phyloP scores from a whole-genome alignment of 2,888 invertebrate genomes.

The Nycteola revayana region DNA sequence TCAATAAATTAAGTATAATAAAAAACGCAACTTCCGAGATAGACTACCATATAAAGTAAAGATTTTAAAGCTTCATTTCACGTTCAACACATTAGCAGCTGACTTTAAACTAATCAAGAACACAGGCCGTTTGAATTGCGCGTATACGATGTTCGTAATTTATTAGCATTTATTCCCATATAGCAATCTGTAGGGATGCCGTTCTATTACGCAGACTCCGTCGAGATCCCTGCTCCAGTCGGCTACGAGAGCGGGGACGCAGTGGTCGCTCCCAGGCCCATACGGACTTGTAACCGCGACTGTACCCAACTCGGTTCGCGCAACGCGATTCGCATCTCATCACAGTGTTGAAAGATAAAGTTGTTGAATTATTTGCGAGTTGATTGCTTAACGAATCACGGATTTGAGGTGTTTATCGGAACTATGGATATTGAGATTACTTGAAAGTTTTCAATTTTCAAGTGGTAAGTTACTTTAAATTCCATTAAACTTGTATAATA shows the following conservation, averaged over 20 bases:
- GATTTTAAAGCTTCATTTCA: conserved; percentile 32
- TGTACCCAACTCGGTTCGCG: conserved; percentile 45
- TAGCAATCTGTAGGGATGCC: conserved; percentile 78
- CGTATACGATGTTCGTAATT: conserved; percentile 78
- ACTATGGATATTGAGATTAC: conserved; percentile 56
- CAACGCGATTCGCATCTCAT: conserved; percentile 38
- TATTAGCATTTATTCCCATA: conserved; percentile 80
- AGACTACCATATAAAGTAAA: no score
- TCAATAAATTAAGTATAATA: no score
- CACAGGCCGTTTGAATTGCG: conserved; percentile 67
- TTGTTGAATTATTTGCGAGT: conserved; percentile 42
- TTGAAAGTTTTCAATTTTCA: conserved; percentile 44
- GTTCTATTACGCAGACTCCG: conserved; percentile 81
- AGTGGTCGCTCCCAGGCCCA: conserved; percentile 55
- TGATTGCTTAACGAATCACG: conserved; percentile 39
- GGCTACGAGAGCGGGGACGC: conserved; percentile 62
- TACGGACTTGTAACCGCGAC: conserved; percentile 36
- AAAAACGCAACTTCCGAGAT: no score
- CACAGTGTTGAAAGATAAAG: conserved; percentile 49
- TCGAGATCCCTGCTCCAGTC: conserved; percentile 75
- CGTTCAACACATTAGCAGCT: conserved; percentile 67
- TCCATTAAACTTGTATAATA: no score
- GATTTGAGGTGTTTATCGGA: conserved; percentile 47
- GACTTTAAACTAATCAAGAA: conserved; percentile 79
- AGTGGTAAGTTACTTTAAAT: conserved; percentile 48